Percentiles rank a stretch among this genome's conserved stretches.
Evolutionary conservation across 30 jellyfish, hydroid and myxozoan species (phyloP).

Genomic region (Rhopilema esculentum): DNA sequence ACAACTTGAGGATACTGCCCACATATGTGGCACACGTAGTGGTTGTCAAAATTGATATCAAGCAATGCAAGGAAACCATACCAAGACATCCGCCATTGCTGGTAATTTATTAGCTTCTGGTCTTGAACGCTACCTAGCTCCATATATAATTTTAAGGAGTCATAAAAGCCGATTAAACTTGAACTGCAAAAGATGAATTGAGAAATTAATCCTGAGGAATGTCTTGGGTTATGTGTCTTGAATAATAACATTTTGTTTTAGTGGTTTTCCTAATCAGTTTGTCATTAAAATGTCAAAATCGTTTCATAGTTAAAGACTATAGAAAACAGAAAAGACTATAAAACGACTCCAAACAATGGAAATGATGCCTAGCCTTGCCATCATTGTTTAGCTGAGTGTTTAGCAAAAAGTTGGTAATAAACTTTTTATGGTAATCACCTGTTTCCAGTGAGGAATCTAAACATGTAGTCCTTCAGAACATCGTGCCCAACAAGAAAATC

Average conservation of each 20-base stretch:
- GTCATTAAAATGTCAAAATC: no score
- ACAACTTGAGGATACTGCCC: constrained; percentile 15
- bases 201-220: neutral
- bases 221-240: neutral
- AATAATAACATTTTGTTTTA: neutral
- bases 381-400: neutral
- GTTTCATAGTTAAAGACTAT: no score
- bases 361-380: neutral
- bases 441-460: constrained; percentile 2
- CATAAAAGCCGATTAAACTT: constrained; percentile 21
- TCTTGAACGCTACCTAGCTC: constrained; percentile 7
- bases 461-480: constrained; percentile 2
- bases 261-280: no score
- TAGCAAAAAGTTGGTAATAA: neutral
- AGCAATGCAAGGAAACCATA: constrained; percentile 23
- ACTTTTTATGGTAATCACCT: neutral
- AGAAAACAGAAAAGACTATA: neutral
- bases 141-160: constrained; percentile 17
- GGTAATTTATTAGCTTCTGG: constrained; percentile 2
- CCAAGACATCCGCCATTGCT: constrained; percentile 39
- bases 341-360: neutral
- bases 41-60: constrained; percentile 21
- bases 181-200: constrained; percentile 10
- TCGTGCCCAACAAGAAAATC: neutral
- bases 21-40: neutral